A percentile compares a stretch with the other conserved stretches of the same genome.
Evolutionary conservation across 2,888 invertebrate genomes (phyloP).

Genomic region (Microplitis deprimator): DNA sequence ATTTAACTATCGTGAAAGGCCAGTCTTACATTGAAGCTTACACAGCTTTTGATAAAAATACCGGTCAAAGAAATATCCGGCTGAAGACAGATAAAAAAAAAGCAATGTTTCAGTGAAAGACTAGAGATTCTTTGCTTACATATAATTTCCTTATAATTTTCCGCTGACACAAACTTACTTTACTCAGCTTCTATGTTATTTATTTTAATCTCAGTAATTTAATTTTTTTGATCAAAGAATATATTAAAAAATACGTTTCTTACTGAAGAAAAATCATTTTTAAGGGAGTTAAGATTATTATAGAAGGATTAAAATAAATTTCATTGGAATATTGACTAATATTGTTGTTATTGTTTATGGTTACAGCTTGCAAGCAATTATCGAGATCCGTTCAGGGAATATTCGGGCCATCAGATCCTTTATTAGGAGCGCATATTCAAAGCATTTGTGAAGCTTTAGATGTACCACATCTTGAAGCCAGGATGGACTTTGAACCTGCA

Average conservation of each 20-base stretch:
- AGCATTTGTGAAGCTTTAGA: conserved; percentile 91
- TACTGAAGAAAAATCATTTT: too few relatives aligned
- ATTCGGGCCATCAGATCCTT: conserved; percentile 89
- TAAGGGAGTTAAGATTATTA: too few relatives aligned
- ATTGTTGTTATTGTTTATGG: background rate
- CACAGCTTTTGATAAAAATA: background rate
- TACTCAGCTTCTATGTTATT: background rate
- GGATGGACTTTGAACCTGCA: conserved; percentile 78
- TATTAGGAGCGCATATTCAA: conserved; percentile 87
- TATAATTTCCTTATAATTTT: conserved; percentile 56
- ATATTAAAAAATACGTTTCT: too few relatives aligned
- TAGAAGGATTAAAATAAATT: background rate
- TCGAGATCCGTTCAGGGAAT: conserved; percentile 89
- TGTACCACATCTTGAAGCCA: conserved; percentile 89
- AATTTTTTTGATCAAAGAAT: too few relatives aligned
- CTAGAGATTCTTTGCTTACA: conserved; percentile 45
- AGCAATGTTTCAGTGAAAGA: background rate
- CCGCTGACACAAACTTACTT: conserved; percentile 43
- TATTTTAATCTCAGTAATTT: too few relatives aligned
- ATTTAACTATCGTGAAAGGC: background rate
- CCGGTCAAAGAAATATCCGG: background rate
- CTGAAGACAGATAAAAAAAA: background rate
- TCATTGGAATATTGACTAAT: background rate
- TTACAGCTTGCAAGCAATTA: conserved; percentile 86
- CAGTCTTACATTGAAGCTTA: background rate